phyloP scores from a whole-genome alignment of 2,888 invertebrate species.

The Agapetus fuscipes region DNA sequence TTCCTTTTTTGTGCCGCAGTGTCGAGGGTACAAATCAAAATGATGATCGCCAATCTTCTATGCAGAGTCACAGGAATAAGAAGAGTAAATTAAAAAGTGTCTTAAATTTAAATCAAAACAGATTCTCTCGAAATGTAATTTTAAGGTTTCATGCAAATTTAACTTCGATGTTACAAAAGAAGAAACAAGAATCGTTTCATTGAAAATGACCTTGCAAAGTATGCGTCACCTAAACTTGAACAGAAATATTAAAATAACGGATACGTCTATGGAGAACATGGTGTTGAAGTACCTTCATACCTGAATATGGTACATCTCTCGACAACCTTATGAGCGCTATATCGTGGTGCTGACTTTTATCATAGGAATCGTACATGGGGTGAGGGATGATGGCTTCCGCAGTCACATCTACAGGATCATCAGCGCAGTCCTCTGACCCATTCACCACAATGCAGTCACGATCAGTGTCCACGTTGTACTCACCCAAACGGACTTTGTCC shows the following conservation, averaged over 20 bases:
- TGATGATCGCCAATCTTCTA: too few relatives aligned
- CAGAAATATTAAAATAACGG: not conserved
- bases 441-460: conserved; percentile 37
- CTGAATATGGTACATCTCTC: too few relatives aligned
- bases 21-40: too few relatives aligned
- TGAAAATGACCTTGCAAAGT: too few relatives aligned
- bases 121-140: too few relatives aligned
- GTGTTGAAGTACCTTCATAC: not conserved
- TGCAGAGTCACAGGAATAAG: too few relatives aligned
- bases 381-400: conserved; percentile 49
- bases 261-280: not conserved
- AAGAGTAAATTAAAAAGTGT: too few relatives aligned
- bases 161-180: too few relatives aligned
- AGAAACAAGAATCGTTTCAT: too few relatives aligned
- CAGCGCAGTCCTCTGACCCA: conserved; percentile 40
- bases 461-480: conserved; percentile 41
- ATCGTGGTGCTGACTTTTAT: conserved; percentile 31
- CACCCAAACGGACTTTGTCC: conserved; percentile 41
- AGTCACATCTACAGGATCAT: conserved; percentile 40
- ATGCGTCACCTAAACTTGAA: not conserved
- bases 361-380: conserved; percentile 34
- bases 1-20: too few relatives aligned
- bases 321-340: conserved; percentile 34
- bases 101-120: too few relatives aligned
- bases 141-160: too few relatives aligned